Conservation (phyloP, 2,797 vertebrate genomes). For the Rachycentron canadum region DNA sequence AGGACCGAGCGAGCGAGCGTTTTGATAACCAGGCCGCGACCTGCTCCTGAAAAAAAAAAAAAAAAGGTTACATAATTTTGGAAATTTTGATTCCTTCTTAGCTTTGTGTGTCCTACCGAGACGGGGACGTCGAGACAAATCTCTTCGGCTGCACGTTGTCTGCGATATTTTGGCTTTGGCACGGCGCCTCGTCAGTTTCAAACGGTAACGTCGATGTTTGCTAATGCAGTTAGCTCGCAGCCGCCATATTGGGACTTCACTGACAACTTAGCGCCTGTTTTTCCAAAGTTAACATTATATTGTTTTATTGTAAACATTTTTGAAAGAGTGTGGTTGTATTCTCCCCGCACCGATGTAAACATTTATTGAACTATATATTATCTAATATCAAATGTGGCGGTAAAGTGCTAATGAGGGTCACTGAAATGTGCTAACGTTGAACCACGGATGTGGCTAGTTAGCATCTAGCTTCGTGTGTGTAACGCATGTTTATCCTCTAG, state of each 20-base stretch:
- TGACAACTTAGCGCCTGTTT: constrained; percentile 31
- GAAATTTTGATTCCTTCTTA: constrained; percentile 22
- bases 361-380: accelerated
- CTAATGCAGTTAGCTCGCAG: constrained; percentile 52
- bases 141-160: constrained; percentile 8
- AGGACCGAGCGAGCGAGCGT: constrained; percentile 28
- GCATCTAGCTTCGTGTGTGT: constrained; percentile 52
- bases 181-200: constrained; percentile 45
- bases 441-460: constrained; percentile 52
- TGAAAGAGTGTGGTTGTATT: accelerated
- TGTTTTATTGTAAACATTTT: neutral
- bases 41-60: constrained; percentile 34
- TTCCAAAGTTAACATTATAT: neutral
- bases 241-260: constrained; percentile 53
- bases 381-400: accelerated
- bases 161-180: constrained; percentile 57
- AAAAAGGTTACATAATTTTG: constrained; percentile 65
- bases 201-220: constrained; percentile 76
- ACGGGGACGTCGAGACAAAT: constrained; percentile 34
- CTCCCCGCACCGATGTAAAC: accelerated
- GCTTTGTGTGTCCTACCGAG: constrained; percentile 23
- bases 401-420: neutral
- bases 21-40: constrained; percentile 65
- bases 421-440: neutral
- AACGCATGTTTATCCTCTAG: constrained; percentile 42